Conservation (phyloP, 2,113 vertebrate species). For the Spilogale gracilis region DNA sequence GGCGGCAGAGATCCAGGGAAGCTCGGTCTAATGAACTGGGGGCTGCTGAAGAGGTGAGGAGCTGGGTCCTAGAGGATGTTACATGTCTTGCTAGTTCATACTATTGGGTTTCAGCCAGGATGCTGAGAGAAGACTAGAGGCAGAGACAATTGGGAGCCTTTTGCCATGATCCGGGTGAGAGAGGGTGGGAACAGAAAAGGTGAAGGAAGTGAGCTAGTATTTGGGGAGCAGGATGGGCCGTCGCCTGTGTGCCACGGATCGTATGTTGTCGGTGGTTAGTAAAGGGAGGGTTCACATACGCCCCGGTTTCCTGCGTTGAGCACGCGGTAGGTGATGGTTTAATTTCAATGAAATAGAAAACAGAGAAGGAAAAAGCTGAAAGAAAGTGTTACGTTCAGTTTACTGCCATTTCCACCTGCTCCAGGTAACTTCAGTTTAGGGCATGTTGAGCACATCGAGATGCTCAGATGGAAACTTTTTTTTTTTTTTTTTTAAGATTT, state of each 20-base stretch:
- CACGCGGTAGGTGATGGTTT: neutral
- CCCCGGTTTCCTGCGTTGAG: neutral
- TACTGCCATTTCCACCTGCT: neutral
- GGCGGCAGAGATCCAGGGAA: neutral
- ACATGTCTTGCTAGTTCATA: neutral
- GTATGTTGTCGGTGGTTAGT: neutral
- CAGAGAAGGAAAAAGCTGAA: neutral
- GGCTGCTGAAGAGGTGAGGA: neutral
- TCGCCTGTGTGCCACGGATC: neutral
- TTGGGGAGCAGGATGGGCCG: neutral
- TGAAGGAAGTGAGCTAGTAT: neutral
- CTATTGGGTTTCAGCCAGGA: neutral
- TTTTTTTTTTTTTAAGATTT: too few species aligned
- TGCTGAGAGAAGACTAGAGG: neutral
- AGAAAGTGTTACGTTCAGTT: neutral
- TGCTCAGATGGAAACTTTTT: neutral
- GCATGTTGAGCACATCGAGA: neutral
- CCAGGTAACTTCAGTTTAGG: neutral
- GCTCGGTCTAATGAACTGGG: neutral
- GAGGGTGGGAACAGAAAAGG: neutral
- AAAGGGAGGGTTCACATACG: neutral
- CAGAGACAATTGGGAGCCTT: neutral
- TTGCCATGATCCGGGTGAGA: neutral
- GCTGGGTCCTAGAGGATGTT: neutral
- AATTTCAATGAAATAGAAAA: neutral